Evolutionary conservation across 2,888 invertebrate species (phyloP).

Genomic region (Nudaria mundana): DNA sequence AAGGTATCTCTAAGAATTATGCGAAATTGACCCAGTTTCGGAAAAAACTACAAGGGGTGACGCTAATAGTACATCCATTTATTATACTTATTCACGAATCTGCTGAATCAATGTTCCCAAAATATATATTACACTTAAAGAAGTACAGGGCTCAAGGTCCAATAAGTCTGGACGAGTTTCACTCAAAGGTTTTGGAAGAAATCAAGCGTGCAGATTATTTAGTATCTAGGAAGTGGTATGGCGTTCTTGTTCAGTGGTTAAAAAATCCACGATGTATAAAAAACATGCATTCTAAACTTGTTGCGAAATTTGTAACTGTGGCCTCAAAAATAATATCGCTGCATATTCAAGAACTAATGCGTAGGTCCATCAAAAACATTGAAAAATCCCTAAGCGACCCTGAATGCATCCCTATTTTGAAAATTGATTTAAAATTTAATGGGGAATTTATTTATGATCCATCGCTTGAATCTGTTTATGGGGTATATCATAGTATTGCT

Average conservation of each 20-base stretch:
- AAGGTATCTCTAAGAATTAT: constrained; percentile 83
- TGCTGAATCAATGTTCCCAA: constrained; percentile 75
- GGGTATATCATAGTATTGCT: constrained; percentile 80
- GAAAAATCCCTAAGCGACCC: constrained; percentile 77
- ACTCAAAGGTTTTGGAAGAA: constrained; percentile 55
- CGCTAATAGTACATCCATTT: constrained; percentile 83
- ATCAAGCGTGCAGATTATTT: constrained; percentile 66
- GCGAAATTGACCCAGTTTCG: constrained; percentile 79
- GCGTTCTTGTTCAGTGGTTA: constrained; percentile 66
- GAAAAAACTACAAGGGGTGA: constrained; percentile 76
- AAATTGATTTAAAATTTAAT: constrained; percentile 79
- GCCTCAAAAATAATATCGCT: constrained; percentile 73
- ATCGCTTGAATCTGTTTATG: constrained; percentile 77
- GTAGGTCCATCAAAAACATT: constrained; percentile 84
- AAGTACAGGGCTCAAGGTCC: constrained; percentile 69
- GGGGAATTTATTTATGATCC: constrained; percentile 82
- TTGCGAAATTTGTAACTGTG: constrained; percentile 64
- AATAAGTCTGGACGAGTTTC: constrained; percentile 57
- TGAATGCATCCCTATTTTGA: constrained; percentile 82
- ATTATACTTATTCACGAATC: constrained; percentile 81
- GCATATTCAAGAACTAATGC: constrained; percentile 85
- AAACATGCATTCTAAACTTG: constrained; percentile 59
- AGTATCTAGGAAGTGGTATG: constrained; percentile 71
- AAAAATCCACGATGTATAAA: constrained; percentile 71
- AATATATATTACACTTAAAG: constrained; percentile 75